Base-by-base conservation (phyloP, 2,888 invertebrate species). In the Ypsolopha scabrella region DNA sequence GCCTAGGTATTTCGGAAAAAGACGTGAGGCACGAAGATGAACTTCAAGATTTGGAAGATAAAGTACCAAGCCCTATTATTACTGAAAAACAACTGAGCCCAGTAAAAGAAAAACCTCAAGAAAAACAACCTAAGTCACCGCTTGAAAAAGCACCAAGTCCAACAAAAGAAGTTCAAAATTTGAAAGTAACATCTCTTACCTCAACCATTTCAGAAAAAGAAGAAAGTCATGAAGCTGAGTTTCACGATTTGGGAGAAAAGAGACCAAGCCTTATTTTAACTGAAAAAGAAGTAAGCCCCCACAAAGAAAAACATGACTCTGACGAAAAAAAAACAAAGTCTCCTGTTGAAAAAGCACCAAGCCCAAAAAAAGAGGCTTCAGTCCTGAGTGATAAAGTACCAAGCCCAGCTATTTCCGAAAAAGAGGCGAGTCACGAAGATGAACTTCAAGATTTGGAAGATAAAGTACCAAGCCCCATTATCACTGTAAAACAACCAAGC, bases 41-140 rank as follows among this genome's bases (percentile, higher is more conserved):
- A 2, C 2, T 24, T 24, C 24, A 24, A 24, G 24, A 0, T 14
- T n/a, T 43, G n/a, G 10, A 10, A 11, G 44, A 43, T 3, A 43
- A 37, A 2, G 51, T 51, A 0, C 37, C 52, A 0, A 59, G 57
- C 24, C 55, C 50, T 0, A 37, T 41, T 0, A 52, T 47, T 9
- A 36, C 46, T 1, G 58, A 57, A 0, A 61, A 60, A 6, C 45
- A n/a, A n/a, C n/a, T n/a, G n/a, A 45, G n/a, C n/a, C n/a, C n/a
- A n/a, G n/a, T n/a, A n/a, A n/a, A n/a, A n/a, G n/a, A n/a, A n/a
- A n/a, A n/a, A n/a, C n/a, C n/a, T n/a, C n/a, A n/a, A n/a, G n/a
- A n/a, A n/a, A n/a, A n/a, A 24, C 24, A 24, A 24, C 2, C 2
- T 24, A 24, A 33, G 34, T 2, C 6, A 3, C 11, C 10, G 2